Base-by-base conservation (phyloP, 2,888 invertebrate genomes). In the Coecobrya sp. region DNA sequence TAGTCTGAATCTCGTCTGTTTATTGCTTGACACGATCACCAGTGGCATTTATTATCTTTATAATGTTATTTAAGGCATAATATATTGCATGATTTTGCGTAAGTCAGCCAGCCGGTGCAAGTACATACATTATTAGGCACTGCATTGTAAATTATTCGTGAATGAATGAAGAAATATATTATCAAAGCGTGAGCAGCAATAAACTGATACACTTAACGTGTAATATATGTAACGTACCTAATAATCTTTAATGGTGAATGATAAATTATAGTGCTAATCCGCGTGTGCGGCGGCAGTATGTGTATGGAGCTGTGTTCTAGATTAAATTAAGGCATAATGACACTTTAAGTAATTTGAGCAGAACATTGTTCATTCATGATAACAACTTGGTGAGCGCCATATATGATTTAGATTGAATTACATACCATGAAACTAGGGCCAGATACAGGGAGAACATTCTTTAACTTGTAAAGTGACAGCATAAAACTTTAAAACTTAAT, bases 301-400 rank as follows among this genome's bases (percentile, higher is more conserved):
- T 30, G 30, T 16, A 36, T 70, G 16, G 27, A 70, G 36, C 36
- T 36, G 70, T 42, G 70, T 70, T 70, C 70, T 70, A 70, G 70
- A 70, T 70, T 70, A 70, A 36, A 70, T 70, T 70, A 36, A 70
- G 70, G 70, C 27, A 70, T 36, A 70, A 42, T 36, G n/a, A n/a
- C 13, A 25, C 10, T 19, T n/a, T 19, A 10, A 62, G 22, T 62
- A 62, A 62, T 62, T 62, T 62, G 22, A 25, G 25, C 22, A 8
- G 22, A 25, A 62, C 62, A 62, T 62, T 22, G 22, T 62, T 62
- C 19, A 22, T 22, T n/a, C 0, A 10, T n/a, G 1, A 55, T 36
- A 36, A 36, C 7, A 7, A 36, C 11, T 49, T 13, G 49, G n/a
- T n/a, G n/a, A n/a, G n/a, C n/a, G n/a, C n/a, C n/a, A n/a, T n/a